Conservation (phyloP, 2,797 vertebrate species). For the Distichodus sexfasciatus region DNA sequence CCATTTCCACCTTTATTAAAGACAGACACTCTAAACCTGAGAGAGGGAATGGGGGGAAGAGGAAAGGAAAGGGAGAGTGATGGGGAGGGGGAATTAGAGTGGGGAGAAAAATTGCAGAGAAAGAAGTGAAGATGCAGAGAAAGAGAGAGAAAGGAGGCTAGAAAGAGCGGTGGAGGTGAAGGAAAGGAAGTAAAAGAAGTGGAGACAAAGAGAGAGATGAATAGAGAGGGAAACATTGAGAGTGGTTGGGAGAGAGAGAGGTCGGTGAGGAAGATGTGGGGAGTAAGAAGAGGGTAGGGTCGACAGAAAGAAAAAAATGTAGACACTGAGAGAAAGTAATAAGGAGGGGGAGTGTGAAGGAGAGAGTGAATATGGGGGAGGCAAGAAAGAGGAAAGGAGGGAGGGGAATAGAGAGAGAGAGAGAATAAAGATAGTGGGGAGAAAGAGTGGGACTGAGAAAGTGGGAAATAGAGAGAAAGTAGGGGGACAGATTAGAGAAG, state of each 20-base stretch:
- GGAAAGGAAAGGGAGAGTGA: neutral
- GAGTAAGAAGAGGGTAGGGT: no score
- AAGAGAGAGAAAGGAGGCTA: slow-evolving; percentile 26
- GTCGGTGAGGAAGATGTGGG: no score
- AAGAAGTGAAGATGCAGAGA: no score
- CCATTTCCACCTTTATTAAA: slow-evolving; percentile 21
- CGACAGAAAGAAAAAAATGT: no score
- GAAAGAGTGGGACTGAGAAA: neutral
- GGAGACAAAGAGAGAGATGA: no score
- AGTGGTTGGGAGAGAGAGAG: no score
- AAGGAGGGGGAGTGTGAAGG: slow-evolving; percentile 53
- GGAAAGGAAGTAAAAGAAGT: slow-evolving; percentile 15
- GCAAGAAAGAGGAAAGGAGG: slow-evolving; percentile 54
- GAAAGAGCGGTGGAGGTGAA: slow-evolving; percentile 40
- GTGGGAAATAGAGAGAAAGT: neutral
- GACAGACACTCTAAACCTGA: neutral
- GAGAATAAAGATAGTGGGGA: neutral
- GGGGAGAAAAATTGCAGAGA: no score
- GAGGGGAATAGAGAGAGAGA: neutral
- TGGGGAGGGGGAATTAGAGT: neutral
- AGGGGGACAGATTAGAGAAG: neutral
- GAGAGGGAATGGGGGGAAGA: neutral
- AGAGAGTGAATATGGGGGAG: slow-evolving; percentile 54
- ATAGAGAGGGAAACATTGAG: no score
- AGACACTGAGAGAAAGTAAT: no score